A percentile compares a stretch with the other conserved stretches of the same genome.
Conservation (phyloP, 64 coral and sea anemone species). For the Porites australiensis region DNA sequence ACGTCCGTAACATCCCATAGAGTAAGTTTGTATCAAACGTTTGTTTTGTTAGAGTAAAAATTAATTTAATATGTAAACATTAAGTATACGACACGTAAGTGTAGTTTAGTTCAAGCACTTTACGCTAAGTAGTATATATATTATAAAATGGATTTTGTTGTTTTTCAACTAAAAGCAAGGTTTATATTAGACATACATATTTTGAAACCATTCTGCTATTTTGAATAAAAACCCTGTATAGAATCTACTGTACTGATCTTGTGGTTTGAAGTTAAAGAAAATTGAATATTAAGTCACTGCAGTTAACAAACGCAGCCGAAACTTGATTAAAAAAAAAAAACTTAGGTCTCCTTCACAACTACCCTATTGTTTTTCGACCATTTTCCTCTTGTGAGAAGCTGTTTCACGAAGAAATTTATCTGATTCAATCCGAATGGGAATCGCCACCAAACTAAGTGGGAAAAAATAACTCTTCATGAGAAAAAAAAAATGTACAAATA, state of each 20-base stretch:
- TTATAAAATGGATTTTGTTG: neutral
- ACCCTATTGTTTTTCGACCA: no score
- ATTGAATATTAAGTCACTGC: no score
- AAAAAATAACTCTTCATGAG: no score
- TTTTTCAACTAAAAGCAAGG: constrained; percentile 5
- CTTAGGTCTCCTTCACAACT: no score
- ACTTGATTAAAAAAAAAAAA: no score
- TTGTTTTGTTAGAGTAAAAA: neutral
- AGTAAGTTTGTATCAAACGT: constrained; percentile 36
- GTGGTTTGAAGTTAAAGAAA: no score
- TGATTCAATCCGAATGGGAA: no score
- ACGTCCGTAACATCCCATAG: neutral
- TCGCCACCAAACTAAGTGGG: no score
- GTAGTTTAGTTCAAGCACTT: neutral
- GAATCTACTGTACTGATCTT: neutral
- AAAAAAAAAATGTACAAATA: no score
- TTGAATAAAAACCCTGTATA: constrained; percentile 26
- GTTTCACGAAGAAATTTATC: no score
- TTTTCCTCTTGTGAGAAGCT: no score
- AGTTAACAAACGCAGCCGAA: no score
- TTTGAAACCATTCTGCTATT: neutral
- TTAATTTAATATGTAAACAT: neutral
- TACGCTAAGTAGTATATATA: neutral
- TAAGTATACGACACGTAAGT: neutral
- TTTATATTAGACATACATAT: constrained; percentile 35